Evolutionary conservation across 2,113 vertebrate genomes (phyloP), one percentile per base, ranked within the genome.

Genomic region (Eudyptes chrysolophus): DNA sequence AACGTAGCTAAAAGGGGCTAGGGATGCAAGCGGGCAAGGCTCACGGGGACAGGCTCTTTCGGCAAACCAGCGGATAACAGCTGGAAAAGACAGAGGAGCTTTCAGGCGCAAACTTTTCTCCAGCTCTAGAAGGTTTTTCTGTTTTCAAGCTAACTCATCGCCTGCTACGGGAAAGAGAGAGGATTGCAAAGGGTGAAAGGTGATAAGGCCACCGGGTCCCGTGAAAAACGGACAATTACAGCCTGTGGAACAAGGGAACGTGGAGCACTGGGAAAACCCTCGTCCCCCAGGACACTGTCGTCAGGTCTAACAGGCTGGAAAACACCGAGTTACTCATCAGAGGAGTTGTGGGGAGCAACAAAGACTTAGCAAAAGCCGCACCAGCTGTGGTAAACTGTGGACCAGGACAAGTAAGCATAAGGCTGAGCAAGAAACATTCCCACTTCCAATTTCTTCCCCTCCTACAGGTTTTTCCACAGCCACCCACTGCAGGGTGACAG

Each of bases 261-360:
- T 0, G 9, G 36, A 78, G 40, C 22, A 49, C 54, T 2, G 10
- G 34, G 55, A 70, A 82, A 78, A 19, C 2, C 18, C 4, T 7
- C 0, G 0, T 46, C 22, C 40, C 32, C 8, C 20, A 34, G 19
- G 30, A 40, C 26, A 13, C 16, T 11, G 13, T 2, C 16, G 1
- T 34, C 16, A 14, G 19, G 30, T 29, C 55, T 8, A 36, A 52
- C 12, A 49, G 42, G 21, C n/a, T 64, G 78, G 71, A 60, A 38
- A 55, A 12, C 27, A 38, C 68, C 2, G 0, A 27, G n/a, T 8
- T 44, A 16, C 21, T 21, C 4, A 9, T 16, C 52, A n/a, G 30
- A 32, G 26, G 44, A 42, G 20, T 0, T 26, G 13, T 3, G 10
- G 52, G 44, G 44, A 91, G 16, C 16, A 75, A 32, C 16, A 40